Base-by-base conservation (phyloP, 2,797 vertebrate genomes). In the Rhincodon typus region DNA sequence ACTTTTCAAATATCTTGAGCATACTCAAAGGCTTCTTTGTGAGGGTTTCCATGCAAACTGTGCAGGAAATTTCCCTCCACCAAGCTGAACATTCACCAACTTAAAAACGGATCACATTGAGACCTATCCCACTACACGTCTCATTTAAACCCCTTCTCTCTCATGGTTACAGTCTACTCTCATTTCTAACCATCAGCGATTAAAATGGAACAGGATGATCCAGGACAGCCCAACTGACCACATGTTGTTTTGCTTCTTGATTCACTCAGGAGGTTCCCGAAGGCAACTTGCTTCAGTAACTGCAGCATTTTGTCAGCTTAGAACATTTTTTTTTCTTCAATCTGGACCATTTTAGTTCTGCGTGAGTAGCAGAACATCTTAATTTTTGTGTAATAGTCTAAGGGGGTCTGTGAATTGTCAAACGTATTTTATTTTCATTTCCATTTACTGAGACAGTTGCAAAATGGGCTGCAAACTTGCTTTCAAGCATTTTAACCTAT, bases 21-120 rank as follows among this genome's bases (percentile, higher is more conserved):
- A 25, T 93, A 38, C 66, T 93, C 90, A 93, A 93, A 93, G 67
- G 90, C 90, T 67, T 93, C 90, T 93, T 93, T 93, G 90, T 93
- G 21, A 42, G 90, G 25, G 62, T 93, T 93, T 25, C 90, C 66
- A 69, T 13, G 42, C 23, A 13, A 42, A 42, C 19, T 27, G n/a
- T 93, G n/a, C 38, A 69, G 62, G n/a, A 69, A 93, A 66, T 69
- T 67, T 69, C 90, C 62, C 38, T 93, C 90, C 66, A 93, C n/a
- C 21, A 66, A n/a, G 67, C 62, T 93, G 88, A 91, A 91, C 62
- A 93, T 13, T 66, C 69, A 93, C 66, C 38, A 19, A 66, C 90
- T 38, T 42, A 42, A 10, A 67, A 93, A 13, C 66, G 69, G 38
- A n/a, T 67, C 62, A 93, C n/a, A 15, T 62, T 38, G n/a, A 67